phyloP scores from a whole-genome alignment of 2,113 vertebrate genomes.

The Mesocricetus auratus region DNA sequence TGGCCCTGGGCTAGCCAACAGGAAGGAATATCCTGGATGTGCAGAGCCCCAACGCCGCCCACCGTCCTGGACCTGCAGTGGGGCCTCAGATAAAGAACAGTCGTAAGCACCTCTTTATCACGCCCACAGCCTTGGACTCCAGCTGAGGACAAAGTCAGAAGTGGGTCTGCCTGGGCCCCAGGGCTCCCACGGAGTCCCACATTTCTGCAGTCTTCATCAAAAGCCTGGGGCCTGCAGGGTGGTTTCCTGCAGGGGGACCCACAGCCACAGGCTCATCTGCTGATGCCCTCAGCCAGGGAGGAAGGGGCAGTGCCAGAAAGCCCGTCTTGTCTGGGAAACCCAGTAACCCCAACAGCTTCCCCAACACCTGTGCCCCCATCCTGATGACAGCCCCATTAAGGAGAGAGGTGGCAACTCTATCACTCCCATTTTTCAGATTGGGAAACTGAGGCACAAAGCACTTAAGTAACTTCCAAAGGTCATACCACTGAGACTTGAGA shows the following conservation, averaged over 20 bases:
- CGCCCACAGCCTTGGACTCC: conserved; percentile 66
- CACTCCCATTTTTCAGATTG: not conserved
- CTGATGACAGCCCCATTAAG: not conserved
- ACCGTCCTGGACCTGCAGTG: not conserved
- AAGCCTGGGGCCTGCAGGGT: conserved; percentile 36
- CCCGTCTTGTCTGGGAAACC: not conserved
- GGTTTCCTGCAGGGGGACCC: not conserved
- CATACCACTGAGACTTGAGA: not conserved
- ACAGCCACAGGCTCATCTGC: not conserved
- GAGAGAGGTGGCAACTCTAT: not conserved
- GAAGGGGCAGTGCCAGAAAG: not conserved
- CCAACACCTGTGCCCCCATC: not conserved
- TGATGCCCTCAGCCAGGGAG: not conserved
- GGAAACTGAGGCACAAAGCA: not conserved
- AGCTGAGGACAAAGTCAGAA: conserved; percentile 73
- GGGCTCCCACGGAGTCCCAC: conserved; percentile 36
- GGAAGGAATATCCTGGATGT: not conserved
- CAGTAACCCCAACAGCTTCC: no score
- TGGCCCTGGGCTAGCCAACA: not conserved
- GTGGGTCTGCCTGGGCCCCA: conserved; percentile 48
- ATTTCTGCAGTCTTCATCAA: conserved; percentile 76
- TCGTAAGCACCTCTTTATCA: conserved; percentile 62
- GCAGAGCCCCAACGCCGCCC: not conserved
- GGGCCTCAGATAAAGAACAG: conserved; percentile 71
- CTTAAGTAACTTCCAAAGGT: not conserved